A percentile compares a stretch with the other conserved stretches of the same genome.
Conservation (phyloP, 2,888 invertebrate species). For the Rotaria sp. region DNA sequence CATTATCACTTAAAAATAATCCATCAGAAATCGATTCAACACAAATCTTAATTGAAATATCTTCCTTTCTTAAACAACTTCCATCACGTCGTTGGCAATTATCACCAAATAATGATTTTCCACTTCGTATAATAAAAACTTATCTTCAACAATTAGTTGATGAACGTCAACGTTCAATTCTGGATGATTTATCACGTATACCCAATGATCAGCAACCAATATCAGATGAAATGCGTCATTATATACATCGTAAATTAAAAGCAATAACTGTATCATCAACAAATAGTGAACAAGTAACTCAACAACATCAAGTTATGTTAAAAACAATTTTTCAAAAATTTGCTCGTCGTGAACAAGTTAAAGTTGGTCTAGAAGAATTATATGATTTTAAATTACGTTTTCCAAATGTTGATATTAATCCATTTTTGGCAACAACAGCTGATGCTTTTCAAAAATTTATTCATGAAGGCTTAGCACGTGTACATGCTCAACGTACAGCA, state of each 20-base stretch:
- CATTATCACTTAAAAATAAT: constrained; percentile 26
- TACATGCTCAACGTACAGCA: background rate
- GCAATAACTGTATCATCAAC: background rate
- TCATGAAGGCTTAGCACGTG: constrained; percentile 58
- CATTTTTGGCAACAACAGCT: constrained; percentile 73
- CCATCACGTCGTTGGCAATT: constrained; percentile 35
- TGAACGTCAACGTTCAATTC: constrained; percentile 31
- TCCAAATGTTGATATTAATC: constrained; percentile 76
- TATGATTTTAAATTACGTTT: constrained; percentile 72
- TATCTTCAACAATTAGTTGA: constrained; percentile 36
- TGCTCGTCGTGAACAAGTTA: constrained; percentile 30
- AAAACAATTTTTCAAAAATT: constrained; percentile 35
- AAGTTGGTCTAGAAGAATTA: constrained; percentile 69
- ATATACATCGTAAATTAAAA: constrained; percentile 33
- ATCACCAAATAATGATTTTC: constrained; percentile 31
- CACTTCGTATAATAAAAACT: constrained; percentile 38
- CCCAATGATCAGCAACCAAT: constrained; percentile 2
- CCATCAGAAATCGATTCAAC: constrained; percentile 32
- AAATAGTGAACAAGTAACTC: background rate
- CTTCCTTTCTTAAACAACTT: constrained; percentile 34
- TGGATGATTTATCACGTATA: constrained; percentile 31
- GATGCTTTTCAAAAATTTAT: constrained; percentile 80
- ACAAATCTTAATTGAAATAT: constrained; percentile 39
- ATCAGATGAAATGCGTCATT: constrained; percentile 29
- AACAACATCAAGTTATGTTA: constrained; percentile 11